Conservation (phyloP, 2,113 vertebrate species). For the Solea solea region DNA sequence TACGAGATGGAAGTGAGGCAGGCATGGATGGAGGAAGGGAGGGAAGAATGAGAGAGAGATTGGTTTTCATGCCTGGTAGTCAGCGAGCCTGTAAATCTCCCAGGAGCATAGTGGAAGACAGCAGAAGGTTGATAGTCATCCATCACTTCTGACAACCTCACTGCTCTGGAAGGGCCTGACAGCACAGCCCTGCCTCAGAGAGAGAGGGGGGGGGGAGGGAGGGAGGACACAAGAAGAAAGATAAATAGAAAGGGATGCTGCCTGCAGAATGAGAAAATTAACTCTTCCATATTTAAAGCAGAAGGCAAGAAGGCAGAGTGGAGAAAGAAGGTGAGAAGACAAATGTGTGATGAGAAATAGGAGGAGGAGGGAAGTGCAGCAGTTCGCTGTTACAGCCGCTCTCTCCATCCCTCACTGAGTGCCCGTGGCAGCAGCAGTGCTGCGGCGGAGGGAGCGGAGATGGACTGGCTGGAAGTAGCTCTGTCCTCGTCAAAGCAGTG, state of each 20-base stretch:
- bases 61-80: constrained; percentile 88
- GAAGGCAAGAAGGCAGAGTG: constrained; percentile 63
- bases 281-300: constrained; percentile 87
- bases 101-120: constrained; percentile 89
- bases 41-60: constrained; percentile 80
- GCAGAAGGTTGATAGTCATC: constrained; percentile 97
- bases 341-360: constrained; percentile 30
- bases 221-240: constrained; percentile 67
- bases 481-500: constrained; percentile 3
- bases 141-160: constrained; percentile 95
- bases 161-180: constrained; percentile 91
- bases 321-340: constrained; percentile 52
- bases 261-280: constrained; percentile 88
- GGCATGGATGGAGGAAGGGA: constrained; percentile 73
- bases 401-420: constrained; percentile 58
- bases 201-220: constrained; percentile 13
- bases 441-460: constrained; percentile 43
- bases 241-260: constrained; percentile 83
- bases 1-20: constrained; percentile 69
- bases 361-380: constrained; percentile 37
- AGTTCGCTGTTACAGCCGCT: constrained; percentile 45
- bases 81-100: constrained; percentile 88
- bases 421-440: constrained; percentile 49
- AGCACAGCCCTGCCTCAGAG: constrained; percentile 82
- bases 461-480: constrained; percentile 46